Evolutionary conservation across 2,797 vertebrate species (phyloP), one percentile per base, ranked within the genome.

Genomic region (Balearica regulorum): DNA sequence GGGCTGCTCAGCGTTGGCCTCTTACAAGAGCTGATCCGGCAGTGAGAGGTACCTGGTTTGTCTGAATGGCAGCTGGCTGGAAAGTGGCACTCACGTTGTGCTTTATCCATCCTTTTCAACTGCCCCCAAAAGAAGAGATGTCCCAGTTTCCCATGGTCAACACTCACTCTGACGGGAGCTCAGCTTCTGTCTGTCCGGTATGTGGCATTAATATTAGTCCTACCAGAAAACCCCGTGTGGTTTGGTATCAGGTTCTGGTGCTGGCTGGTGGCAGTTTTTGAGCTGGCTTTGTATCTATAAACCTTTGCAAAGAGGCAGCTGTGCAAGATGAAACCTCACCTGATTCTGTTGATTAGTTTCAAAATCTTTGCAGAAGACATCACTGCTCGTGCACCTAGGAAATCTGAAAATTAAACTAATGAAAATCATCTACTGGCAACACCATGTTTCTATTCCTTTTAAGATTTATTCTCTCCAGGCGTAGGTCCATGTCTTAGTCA

Each of bases 381-480:
- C 31, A 3, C 17, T 80, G 15, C 25, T 78, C 2, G 3, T 6
- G 26, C 41, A 75, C n/a, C 33, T 46, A 54, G 39, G 57, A 78
- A 85, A 76, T 35, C 2, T 19, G 6, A 60, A 80, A 57, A 68
- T 31, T 28, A 66, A 58, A 60, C 28, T 37, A 11, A 18, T 9
- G 5, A 62, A 80, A 68, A 55, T 53, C 11, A 83, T 37, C 71
- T 90, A 19, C 31, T 6, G 5, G 37, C 41, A 75, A 5, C 26
- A 71, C 31, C 26, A 16, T 29, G 37, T 29, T 80, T 46, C 81
- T 57, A 58, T 76, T 64, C 44, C 22, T 76, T 60, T 19, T 12
- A 62, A 66, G 64, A 57, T 60, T 80, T 80, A 60, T 31, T 95
- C 22, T 89, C 39, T 91, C 39, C 87, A 89, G 72, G 48, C 21